phyloP scores from a whole-genome alignment of 1,140 invertebrate genomes.

The Caerostris darwini region DNA sequence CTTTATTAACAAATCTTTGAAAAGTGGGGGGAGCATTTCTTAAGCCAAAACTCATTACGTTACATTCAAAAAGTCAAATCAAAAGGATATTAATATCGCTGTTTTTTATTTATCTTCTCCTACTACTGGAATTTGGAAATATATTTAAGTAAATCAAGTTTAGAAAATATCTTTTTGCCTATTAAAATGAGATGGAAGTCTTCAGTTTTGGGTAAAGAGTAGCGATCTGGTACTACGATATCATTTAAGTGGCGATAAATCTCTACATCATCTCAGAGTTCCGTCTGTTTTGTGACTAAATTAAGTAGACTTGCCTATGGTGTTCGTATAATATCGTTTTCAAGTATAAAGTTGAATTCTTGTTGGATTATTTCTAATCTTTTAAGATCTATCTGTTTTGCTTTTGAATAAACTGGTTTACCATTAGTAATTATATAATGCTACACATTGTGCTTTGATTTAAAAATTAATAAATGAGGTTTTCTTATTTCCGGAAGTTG shows the following conservation, averaged over 20 bases:
- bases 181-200: slow-evolving; percentile 73
- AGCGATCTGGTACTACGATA: slow-evolving; percentile 78
- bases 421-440: slow-evolving; percentile 8
- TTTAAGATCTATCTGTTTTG: not conserved
- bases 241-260: slow-evolving; percentile 79
- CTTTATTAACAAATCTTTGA: too few species aligned
- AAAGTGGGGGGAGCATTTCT: too few species aligned
- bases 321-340: slow-evolving; percentile 59
- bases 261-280: slow-evolving; percentile 73
- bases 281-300: slow-evolving; percentile 51
- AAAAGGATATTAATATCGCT: too few species aligned
- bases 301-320: slow-evolving; percentile 76
- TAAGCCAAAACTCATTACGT: too few species aligned
- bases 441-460: not conserved
- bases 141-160: too few species aligned
- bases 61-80: too few species aligned
- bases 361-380: not conserved
- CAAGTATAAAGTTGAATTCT: not conserved
- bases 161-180: slow-evolving; percentile 77
- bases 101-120: too few species aligned
- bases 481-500: not conserved
- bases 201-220: slow-evolving; percentile 78
- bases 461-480: not conserved
- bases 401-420: not conserved
- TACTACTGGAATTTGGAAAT: too few species aligned